A percentile compares a stretch with the other conserved stretches of the same genome.
Conservation (phyloP, 2,888 invertebrate genomes). For the Cheilosia impressa region DNA sequence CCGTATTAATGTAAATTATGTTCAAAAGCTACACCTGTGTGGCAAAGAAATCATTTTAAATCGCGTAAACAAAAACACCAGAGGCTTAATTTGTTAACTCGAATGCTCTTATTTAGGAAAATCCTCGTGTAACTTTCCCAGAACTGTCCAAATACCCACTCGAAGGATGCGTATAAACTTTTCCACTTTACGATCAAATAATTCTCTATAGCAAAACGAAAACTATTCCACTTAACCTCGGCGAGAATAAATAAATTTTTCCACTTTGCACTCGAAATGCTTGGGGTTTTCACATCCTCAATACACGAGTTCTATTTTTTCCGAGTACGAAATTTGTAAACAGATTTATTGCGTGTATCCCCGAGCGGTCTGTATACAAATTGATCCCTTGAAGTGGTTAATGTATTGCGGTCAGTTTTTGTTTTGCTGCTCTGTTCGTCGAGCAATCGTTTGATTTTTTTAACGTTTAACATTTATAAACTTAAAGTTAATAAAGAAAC, state of each 20-base stretch:
- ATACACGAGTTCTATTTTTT: not conserved
- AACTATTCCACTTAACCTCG: slow-evolving; percentile 21
- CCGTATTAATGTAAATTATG: too few species aligned
- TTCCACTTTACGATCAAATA: slow-evolving; percentile 32
- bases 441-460: slow-evolving; percentile 41
- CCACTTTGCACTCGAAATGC: not conserved
- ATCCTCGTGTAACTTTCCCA: too few species aligned
- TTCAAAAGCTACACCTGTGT: too few species aligned
- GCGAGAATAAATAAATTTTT: slow-evolving; percentile 42
- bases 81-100: too few species aligned
- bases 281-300: not conserved
- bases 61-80: too few species aligned
- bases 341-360: slow-evolving; percentile 34
- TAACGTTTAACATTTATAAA: slow-evolving; percentile 31
- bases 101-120: too few species aligned
- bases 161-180: slow-evolving; percentile 28
- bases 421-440: not conserved
- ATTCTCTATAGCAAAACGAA: slow-evolving; percentile 21
- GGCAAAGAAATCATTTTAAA: too few species aligned
- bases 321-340: slow-evolving; percentile 37
- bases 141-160: slow-evolving; percentile 25
- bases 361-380: slow-evolving; percentile 4
- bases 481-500: slow-evolving; percentile 27
- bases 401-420: slow-evolving; percentile 39
- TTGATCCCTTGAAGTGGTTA: slow-evolving; percentile 38